phyloP scores from a whole-genome alignment of 1,140 invertebrate genomes.

The Lepidurus couesii region DNA sequence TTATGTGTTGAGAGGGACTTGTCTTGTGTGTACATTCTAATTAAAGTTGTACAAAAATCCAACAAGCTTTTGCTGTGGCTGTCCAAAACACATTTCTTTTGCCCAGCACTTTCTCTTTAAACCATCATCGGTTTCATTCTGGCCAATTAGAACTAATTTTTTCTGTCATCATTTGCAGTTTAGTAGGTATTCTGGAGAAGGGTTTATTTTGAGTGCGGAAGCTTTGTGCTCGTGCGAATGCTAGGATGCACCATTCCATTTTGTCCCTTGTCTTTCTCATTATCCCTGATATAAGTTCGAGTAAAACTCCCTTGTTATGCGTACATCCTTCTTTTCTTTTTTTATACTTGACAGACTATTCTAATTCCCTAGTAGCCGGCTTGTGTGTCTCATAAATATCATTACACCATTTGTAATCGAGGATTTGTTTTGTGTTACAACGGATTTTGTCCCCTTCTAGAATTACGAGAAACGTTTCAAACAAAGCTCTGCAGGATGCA shows the following conservation, averaged over 20 bases:
- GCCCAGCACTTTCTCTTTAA: not conserved
- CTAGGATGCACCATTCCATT: slow-evolving; percentile 3
- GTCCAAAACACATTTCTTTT: not conserved
- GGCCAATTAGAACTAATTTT: not conserved
- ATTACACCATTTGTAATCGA: slow-evolving; percentile 20
- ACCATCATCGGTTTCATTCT: not conserved
- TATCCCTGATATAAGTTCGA: slow-evolving; percentile 8
- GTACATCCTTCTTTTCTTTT: not conserved
- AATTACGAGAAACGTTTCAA: too few relatives aligned
- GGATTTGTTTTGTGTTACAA: not conserved
- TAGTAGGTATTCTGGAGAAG: not conserved
- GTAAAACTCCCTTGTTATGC: slow-evolving; percentile 11
- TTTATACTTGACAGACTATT: not conserved
- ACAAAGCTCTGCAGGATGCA: too few relatives aligned
- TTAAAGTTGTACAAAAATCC: slow-evolving; percentile 15
- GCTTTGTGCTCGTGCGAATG: not conserved
- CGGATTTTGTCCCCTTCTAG: too few relatives aligned
- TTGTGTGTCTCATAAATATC: slow-evolving; percentile 13
- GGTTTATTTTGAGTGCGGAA: not conserved
- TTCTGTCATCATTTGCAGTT: not conserved
- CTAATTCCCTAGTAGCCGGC: not conserved
- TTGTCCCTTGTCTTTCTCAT: slow-evolving; percentile 14
- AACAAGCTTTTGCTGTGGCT: slow-evolving; percentile 21
- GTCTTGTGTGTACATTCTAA: slow-evolving; percentile 19
- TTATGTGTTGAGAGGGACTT: not conserved